Conservation (phyloP, 2,113 vertebrate species). For the Sinocyclocheilus rhinocerous region DNA sequence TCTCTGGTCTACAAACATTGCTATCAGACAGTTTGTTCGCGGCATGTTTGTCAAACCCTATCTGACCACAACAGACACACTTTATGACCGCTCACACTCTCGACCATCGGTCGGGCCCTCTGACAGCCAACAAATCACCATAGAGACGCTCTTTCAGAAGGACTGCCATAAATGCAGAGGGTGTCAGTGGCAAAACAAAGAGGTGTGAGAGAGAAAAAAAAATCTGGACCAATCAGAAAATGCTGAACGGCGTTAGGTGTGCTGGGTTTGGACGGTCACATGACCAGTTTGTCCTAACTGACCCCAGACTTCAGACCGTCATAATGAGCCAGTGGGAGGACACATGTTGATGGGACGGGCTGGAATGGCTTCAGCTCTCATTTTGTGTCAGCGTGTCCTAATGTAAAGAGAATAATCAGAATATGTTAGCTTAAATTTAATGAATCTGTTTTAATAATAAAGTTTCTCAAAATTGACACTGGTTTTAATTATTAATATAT, state of each 20-base stretch:
- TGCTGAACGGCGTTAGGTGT: slow-evolving; percentile 41
- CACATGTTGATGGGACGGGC: not conserved
- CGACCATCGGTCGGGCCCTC: slow-evolving; percentile 76
- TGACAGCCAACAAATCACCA: slow-evolving; percentile 76
- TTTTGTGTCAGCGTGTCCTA: not conserved
- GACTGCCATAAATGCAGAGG: slow-evolving; percentile 69
- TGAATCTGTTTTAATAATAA: not conserved
- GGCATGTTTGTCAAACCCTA: slow-evolving; percentile 76
- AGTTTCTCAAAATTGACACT: not conserved
- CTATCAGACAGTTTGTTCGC: slow-evolving; percentile 53
- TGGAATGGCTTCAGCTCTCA: not conserved
- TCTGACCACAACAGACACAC: slow-evolving; percentile 77
- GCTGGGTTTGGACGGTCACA: slow-evolving; percentile 36
- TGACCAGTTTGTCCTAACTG: slow-evolving; percentile 39
- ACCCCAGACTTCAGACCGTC: not conserved
- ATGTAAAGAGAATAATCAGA: not conserved
- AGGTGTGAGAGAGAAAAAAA: slow-evolving; percentile 5
- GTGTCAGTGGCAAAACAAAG: slow-evolving; percentile 47
- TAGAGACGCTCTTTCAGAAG: slow-evolving; percentile 76
- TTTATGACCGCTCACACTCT: slow-evolving; percentile 72
- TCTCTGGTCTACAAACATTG: slow-evolving; percentile 62
- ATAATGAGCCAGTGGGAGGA: not conserved
- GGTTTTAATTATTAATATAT: too few species aligned
- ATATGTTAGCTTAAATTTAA: not conserved
- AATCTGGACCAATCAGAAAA: slow-evolving; percentile 24